A percentile compares a stretch with the other conserved stretches of the same genome.
phyloP scores from a whole-genome alignment of 2,888 invertebrate species.

The Napeogenes sylphis region DNA sequence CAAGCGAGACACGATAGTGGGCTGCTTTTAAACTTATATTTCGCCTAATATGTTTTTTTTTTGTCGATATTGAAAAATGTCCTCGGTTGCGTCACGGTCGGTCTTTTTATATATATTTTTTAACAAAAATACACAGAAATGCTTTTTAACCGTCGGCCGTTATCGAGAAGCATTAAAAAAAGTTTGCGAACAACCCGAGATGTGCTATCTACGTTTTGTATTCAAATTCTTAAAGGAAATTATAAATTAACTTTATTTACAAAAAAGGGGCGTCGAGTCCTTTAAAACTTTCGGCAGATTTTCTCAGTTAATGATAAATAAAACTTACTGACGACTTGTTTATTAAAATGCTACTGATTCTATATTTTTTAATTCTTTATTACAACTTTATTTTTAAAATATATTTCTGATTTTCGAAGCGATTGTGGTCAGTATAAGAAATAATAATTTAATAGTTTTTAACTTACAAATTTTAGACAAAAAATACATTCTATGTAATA shows the following conservation, averaged over 20 bases:
- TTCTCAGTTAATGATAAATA: not conserved
- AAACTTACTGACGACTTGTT: conserved; percentile 4
- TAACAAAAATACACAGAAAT: conserved; percentile 65
- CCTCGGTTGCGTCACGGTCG: conserved; percentile 59
- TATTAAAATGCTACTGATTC: conserved; percentile 2
- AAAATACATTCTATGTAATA: too few relatives aligned
- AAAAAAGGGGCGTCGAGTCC: conserved; percentile 10
- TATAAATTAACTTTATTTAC: conserved; percentile 27
- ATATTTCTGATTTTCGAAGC: too few relatives aligned
- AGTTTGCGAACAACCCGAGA: conserved; percentile 46
- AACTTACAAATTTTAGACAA: too few relatives aligned
- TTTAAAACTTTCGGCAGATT: not conserved
- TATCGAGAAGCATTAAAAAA: conserved; percentile 62
- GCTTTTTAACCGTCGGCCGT: conserved; percentile 71
- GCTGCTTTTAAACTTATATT: conserved; percentile 38
- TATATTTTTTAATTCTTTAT: not conserved
- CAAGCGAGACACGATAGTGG: conserved; percentile 34
- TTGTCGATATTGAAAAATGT: conserved; percentile 66
- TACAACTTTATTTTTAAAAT: too few relatives aligned
- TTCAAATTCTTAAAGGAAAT: conserved; percentile 49
- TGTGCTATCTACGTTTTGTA: conserved; percentile 51
- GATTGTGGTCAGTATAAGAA: too few relatives aligned
- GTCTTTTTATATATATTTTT: conserved; percentile 50
- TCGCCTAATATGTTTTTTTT: conserved; percentile 44
- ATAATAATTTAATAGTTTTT: too few relatives aligned